Percentiles rank a stretch among this genome's conserved stretches.
phyloP scores from a whole-genome alignment of 2,797 vertebrate genomes.

The Paguma larvata region DNA sequence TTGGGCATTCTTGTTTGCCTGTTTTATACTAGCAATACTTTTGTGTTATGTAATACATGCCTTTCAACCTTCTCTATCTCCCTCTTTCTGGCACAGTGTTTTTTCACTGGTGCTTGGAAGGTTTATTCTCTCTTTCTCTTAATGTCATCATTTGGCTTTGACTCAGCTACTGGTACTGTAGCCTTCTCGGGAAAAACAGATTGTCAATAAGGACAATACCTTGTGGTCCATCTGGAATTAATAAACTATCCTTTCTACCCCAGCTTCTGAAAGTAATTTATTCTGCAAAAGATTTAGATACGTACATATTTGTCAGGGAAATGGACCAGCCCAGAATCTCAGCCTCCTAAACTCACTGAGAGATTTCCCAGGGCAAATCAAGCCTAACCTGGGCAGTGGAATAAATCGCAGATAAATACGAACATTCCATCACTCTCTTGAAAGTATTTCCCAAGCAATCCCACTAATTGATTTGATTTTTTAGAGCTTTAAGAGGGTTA shows the following conservation, averaged over 20 bases:
- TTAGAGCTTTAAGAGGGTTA: constrained; percentile 57
- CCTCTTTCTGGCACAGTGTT: not conserved
- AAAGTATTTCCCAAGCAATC: constrained; percentile 59
- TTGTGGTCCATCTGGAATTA: constrained; percentile 78
- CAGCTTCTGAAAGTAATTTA: constrained; percentile 82
- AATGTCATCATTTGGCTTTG: constrained; percentile 86
- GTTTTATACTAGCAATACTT: not conserved
- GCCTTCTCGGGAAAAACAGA: constrained; percentile 67
- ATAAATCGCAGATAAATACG: constrained; percentile 55
- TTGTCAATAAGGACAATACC: constrained; percentile 77
- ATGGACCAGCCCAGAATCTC: not conserved
- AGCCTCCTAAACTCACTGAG: constrained; percentile 28
- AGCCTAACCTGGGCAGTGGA: not conserved
- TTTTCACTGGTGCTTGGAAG: constrained; percentile 66
- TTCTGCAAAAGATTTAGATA: constrained; percentile 78
- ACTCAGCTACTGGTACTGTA: constrained; percentile 73
- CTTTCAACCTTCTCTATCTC: constrained; percentile 54
- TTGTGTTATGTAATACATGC: not conserved
- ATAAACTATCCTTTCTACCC: constrained; percentile 73
- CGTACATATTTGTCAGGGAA: not conserved
- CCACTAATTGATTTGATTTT: constrained; percentile 55
- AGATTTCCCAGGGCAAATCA: constrained; percentile 60
- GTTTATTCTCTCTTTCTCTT: constrained; percentile 74
- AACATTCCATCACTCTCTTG: constrained; percentile 14
- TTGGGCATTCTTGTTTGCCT: not conserved